Conservation (phyloP, 2,888 invertebrate genomes). For the Choreutis nemorana region DNA sequence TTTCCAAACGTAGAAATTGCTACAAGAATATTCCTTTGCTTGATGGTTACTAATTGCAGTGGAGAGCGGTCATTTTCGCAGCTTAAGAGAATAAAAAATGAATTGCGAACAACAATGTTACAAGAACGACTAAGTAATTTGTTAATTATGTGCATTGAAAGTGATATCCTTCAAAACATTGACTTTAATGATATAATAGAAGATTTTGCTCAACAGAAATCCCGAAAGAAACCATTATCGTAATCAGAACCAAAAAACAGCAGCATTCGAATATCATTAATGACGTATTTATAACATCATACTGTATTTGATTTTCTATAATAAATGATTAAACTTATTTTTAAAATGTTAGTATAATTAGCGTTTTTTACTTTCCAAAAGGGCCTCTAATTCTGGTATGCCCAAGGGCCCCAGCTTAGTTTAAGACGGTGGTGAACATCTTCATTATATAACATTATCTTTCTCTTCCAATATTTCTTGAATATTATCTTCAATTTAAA, state of each 20-base stretch:
- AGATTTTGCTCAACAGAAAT: conserved; percentile 11
- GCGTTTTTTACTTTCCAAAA: conserved; percentile 7
- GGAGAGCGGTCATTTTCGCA: conserved; percentile 8
- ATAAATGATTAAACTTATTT: conserved; percentile 2
- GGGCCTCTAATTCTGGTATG: conserved; percentile 6
- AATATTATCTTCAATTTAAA: no score
- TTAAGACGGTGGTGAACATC: no score
- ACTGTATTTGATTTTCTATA: conserved; percentile 4
- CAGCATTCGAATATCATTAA: conserved; percentile 4
- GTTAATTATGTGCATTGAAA: conserved; percentile 10
- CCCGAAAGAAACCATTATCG: conserved; percentile 8
- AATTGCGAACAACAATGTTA: conserved; percentile 6
- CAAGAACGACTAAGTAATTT: conserved; percentile 7
- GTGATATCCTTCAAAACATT: conserved; percentile 7
- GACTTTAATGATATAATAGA: conserved; percentile 9
- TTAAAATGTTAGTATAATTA: conserved; percentile 5
- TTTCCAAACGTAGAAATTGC: conserved; percentile 8
- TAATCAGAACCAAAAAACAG: conserved; percentile 1
- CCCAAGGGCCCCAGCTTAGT: conserved; percentile 4
- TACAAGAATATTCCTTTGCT: conserved; percentile 6
- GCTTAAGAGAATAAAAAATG: conserved; percentile 9
- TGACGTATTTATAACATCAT: no score
- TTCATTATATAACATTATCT: no score
- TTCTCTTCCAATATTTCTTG: no score
- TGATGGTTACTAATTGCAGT: conserved; percentile 6